Base-by-base conservation (phyloP, 1,140 invertebrate species). In the Brachionus calyciflorus region DNA sequence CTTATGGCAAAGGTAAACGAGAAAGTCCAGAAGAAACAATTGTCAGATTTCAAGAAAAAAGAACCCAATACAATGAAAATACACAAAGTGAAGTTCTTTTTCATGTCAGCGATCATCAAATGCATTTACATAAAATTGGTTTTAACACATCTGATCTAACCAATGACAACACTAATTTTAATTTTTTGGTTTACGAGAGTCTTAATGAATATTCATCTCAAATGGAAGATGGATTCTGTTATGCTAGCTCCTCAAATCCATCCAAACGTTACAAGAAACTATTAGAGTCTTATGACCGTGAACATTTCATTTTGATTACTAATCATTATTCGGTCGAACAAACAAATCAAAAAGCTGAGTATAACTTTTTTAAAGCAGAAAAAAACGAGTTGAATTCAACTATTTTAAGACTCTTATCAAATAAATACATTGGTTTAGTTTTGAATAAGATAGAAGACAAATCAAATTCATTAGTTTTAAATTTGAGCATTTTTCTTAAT, bases 1-100 rank as follows among this genome's bases (percentile, higher is more conserved):
- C 10, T 17, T n/a, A 4, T 12, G 37, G 37, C 12, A 49, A 49
- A n/a, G 17, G 17, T 17, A 12, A 33, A 19, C n/a, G 30, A 19
- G 55, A 60, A 40, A 33, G 37, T 33, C 30, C 55, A 6, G 14
- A 21, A 5, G 37, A n/a, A 9, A 60, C 26, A 17, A 9, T 21
- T 4, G 55, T 60, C n/a, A 33, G 6, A 60, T 60, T 60, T 60
- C 17, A 37, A 33, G 12, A n/a, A 33, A 60, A 60, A 60, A 60
- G 37, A 37, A 9, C 28, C 14, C 33, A 60, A 21, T 17, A n/a
- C 5, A 1, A 21, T 10, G 30, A 60, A n/a, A n/a, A n/a, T n/a
- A n/a, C n/a, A 33, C 30, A 12, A 60, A 21, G 19, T 6, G 55
- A 37, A 17, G 33, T 6, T 17, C 14, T 37, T 60, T 65, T 65